Percentiles rank a stretch among this genome's conserved stretches.
Conservation (phyloP, 1,140 invertebrate species). For the Drosophila pruinosa region DNA sequence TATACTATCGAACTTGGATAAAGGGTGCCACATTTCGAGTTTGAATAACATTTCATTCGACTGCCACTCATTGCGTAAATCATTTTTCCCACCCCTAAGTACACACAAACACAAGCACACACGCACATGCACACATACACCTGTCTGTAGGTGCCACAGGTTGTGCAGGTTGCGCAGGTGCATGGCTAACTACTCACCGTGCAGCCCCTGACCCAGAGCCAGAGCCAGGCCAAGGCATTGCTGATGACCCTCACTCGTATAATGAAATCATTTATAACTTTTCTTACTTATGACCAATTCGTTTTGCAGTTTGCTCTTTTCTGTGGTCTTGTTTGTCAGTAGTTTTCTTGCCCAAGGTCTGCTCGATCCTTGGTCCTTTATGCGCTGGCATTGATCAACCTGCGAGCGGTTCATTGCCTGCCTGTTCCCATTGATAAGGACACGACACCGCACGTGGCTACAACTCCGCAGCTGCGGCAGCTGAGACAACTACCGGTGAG, state of each 20-base stretch:
- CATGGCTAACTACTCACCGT: background rate
- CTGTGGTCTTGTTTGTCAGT: background rate
- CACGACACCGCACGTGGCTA: background rate
- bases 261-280: conserved; percentile 14
- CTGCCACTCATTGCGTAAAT: conserved; percentile 75
- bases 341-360: background rate
- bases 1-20: conserved; percentile 50
- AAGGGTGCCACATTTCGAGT: conserved; percentile 40
- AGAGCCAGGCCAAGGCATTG: background rate
- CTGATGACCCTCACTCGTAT: conserved; percentile 3
- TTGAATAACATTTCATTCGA: conserved; percentile 37
- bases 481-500: background rate
- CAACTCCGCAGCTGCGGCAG: conserved; percentile 1
- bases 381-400: background rate
- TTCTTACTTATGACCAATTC: conserved; percentile 5
- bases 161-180: conserved; percentile 42
- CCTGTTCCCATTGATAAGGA: background rate
- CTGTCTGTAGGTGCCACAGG: conserved; percentile 38
- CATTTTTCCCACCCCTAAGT: conserved; percentile 74
- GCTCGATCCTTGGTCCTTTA: background rate
- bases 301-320: background rate
- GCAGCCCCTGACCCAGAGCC: background rate
- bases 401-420: conserved; percentile 7
- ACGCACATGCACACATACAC: background rate
- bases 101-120: background rate